A percentile compares a stretch with the other conserved stretches of the same genome.
These are phyloP conservation scores for Pteropus alecto DNA, from an alignment of 2,113 vertebrate genomes.

Conservation along the genomic window DNA sequence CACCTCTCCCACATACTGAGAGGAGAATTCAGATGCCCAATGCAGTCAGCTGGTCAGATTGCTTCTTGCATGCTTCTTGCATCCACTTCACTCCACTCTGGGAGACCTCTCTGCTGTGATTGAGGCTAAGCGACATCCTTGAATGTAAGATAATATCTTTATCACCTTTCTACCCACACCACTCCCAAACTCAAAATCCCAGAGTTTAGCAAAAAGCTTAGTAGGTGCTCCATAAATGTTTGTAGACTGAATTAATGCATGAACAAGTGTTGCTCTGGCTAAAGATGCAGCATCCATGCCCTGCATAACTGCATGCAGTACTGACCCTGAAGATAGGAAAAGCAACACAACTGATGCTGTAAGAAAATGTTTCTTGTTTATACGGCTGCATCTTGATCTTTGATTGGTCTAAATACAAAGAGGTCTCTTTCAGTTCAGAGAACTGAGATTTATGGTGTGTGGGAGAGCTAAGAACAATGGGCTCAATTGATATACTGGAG, in stretches of 20 bases:
- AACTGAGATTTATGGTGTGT: slow-evolving; percentile 80
- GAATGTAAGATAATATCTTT: background rate
- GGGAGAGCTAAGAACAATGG: slow-evolving; percentile 77
- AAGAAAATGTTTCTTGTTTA: slow-evolving; percentile 82
- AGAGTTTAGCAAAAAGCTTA: slow-evolving; percentile 1
- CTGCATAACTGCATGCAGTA: slow-evolving; percentile 40
- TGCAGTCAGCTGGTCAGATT: background rate
- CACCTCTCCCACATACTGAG: slow-evolving; percentile 48
- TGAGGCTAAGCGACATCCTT: background rate
- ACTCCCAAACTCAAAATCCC: background rate
- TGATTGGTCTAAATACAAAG: slow-evolving; percentile 72
- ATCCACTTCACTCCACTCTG: background rate
- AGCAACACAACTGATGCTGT: slow-evolving; percentile 56
- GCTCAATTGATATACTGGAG: slow-evolving; percentile 68
- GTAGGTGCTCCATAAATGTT: slow-evolving; percentile 6
- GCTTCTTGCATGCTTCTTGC: background rate
- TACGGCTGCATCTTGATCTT: slow-evolving; percentile 52
- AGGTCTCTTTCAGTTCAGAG: slow-evolving; percentile 76
- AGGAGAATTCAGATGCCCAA: background rate
- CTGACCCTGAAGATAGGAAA: slow-evolving; percentile 36
- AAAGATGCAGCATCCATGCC: slow-evolving; percentile 4
- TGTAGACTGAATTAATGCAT: slow-evolving; percentile 5
- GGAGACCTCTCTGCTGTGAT: background rate
- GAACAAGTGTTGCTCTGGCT: background rate
- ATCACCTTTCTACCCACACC: background rate